Percentiles rank a stretch among this genome's conserved stretches.
Conservation (phyloP, 2,797 vertebrate species). For the Etheostoma perlongum region DNA sequence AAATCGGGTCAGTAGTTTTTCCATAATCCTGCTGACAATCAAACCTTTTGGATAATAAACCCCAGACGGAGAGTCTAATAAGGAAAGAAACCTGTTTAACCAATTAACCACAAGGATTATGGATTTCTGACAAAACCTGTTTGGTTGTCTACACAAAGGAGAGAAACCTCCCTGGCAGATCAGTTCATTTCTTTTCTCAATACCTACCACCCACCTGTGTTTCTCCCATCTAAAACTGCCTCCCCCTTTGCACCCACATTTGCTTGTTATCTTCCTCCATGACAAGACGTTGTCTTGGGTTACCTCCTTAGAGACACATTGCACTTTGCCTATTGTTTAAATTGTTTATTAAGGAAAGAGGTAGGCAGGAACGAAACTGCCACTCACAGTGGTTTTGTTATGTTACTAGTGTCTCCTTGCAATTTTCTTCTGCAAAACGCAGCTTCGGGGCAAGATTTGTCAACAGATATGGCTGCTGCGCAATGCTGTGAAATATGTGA, state of each 20-base stretch:
- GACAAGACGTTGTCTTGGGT: conserved; percentile 58
- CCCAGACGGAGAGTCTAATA: conserved; percentile 35
- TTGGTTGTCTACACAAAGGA: conserved; percentile 56
- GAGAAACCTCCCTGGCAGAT: conserved; percentile 58
- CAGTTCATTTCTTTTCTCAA: conserved; percentile 31
- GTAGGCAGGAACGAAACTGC: conserved; percentile 81
- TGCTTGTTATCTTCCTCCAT: conserved; percentile 46
- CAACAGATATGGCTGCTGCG: conserved; percentile 34
- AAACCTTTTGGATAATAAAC: conserved; percentile 11
- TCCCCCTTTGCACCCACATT: conserved; percentile 19
- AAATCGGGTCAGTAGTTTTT: too few species aligned
- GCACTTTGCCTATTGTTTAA: conserved; percentile 65
- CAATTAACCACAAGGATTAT: conserved; percentile 59
- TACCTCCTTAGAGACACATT: conserved; percentile 68
- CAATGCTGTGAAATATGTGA: background rate
- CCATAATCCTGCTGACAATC: too few species aligned
- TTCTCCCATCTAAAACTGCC: conserved; percentile 49
- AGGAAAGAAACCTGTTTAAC: conserved; percentile 63
- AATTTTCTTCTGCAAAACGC: conserved; percentile 36
- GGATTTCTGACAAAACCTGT: conserved; percentile 48
- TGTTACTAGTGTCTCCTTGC: conserved; percentile 73
- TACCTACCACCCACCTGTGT: conserved; percentile 44
- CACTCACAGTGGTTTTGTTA: conserved; percentile 72
- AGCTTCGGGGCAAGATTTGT: conserved; percentile 42
- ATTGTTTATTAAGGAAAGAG: conserved; percentile 68